These are phyloP conservation scores for Siniperca scherzeri DNA, from an alignment of 2,797 vertebrate species.

Conservation along the genomic window DNA sequence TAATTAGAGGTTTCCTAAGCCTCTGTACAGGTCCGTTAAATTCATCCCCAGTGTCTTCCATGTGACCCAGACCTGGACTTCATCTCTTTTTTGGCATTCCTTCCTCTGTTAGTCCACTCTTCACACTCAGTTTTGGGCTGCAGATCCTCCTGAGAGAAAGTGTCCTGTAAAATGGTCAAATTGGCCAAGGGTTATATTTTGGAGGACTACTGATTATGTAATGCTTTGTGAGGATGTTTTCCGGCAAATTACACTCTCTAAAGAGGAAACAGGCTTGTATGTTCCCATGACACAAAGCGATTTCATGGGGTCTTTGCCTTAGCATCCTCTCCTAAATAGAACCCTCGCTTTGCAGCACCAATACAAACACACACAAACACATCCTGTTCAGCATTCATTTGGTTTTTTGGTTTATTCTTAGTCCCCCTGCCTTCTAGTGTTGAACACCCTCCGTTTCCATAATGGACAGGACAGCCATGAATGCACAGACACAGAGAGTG, in stretches of 20 bases:
- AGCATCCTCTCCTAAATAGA: slow-evolving; percentile 77
- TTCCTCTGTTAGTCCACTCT: background rate
- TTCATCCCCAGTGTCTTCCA: background rate
- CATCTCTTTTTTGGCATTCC: background rate
- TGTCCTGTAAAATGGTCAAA: slow-evolving; percentile 54
- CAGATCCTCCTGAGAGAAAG: slow-evolving; percentile 33
- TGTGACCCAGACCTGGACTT: background rate
- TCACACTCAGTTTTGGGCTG: slow-evolving; percentile 9
- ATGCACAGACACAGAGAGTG: slow-evolving; percentile 71
- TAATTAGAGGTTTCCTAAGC: background rate
- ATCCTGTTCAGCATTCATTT: slow-evolving; percentile 58
- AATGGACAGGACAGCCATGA: slow-evolving; percentile 65
- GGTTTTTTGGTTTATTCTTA: slow-evolving; percentile 68
- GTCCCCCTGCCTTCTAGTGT: slow-evolving; percentile 50
- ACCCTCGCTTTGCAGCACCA: slow-evolving; percentile 53
- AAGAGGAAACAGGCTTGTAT: slow-evolving; percentile 65
- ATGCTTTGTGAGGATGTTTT: slow-evolving; percentile 78
- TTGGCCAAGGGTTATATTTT: slow-evolving; percentile 61
- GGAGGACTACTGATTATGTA: slow-evolving; percentile 69
- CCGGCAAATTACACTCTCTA: slow-evolving; percentile 75
- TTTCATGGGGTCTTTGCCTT: slow-evolving; percentile 76
- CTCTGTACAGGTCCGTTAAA: background rate
- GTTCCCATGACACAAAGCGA: slow-evolving; percentile 75
- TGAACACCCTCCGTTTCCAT: slow-evolving; percentile 58
- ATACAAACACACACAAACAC: slow-evolving; percentile 69